Evolutionary conservation across 2,113 vertebrate species (phyloP), one percentile per base, ranked within the genome.

Genomic region (Pluvialis apricaria): DNA sequence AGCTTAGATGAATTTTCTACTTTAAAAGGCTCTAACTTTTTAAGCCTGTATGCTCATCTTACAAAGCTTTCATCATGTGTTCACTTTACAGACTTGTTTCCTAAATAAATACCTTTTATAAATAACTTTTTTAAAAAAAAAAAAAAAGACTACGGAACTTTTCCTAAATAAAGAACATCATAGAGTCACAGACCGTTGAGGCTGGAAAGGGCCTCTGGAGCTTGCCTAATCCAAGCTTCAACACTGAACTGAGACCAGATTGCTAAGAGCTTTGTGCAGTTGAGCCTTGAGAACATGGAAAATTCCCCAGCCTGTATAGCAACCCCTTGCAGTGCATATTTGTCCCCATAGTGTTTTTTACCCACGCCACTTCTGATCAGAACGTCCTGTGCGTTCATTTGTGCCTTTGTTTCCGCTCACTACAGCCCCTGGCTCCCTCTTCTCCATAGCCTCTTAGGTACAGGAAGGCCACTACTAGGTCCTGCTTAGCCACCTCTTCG

Each of bases 371-470:
- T 75, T 88, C 61, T 71, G 19, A 25, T 60, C 42, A 65, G 44
- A 77, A 22, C 54, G 72, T 82, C 5, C 31, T 25, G 11, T 54
- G 10, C 40, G 34, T 77, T 15, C 13, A 13, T 45, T 65, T 73
- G 21, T 9, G 2, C 24, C 38, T 86, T 55, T 65, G 54, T 8
- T 3, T 76, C 10, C 21, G 25, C 47, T 44, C 7, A 4, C 5
- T 62, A 3, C 77, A 40, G 24, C 21, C 21, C 13, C 13, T 13
- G 2, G 13, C 24, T 72, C 11, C 11, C 6, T 28, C 13, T 58
- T 45, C 32, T 49, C 12, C 1, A 0, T 25, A 28, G 25, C 20
- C 13, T 38, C 10, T 38, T 25, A n/a, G 38, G 28, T 54, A 2
- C 31, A 40, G 31, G 69, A 49, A 36, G 32, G 45, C 7, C 34